Base-by-base conservation (phyloP, 1,140 invertebrate species). In the Drosophila sulfurigaster region DNA sequence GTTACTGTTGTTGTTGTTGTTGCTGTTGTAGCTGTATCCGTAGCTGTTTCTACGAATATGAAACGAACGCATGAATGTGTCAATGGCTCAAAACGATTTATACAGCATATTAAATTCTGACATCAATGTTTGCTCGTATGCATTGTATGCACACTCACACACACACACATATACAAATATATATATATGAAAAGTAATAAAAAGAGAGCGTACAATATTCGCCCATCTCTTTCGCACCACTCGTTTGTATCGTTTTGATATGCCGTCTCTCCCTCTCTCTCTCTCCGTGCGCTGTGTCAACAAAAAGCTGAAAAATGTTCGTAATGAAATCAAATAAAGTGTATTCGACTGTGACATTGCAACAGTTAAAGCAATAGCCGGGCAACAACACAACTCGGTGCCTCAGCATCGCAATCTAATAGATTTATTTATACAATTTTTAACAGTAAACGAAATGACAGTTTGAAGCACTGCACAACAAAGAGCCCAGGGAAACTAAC, bases 31-130 rank as follows among this genome's bases (percentile, higher is more conserved):
- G 46, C 62, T 65, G 35, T 64, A 49, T 65, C 57, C 59, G 59
- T 60, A 13, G 25, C 45, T 15, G 41, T 73, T 73, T 78, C 81
- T 85, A 81, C 81, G 75, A 81, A 88, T 79, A 63, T 73, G 75
- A 63, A 83, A 67, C 78, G 82, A 85, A 80, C 59, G 83, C 85
- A 83, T 88, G 85, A 88, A 88, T 89, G 85, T 90, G 85, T 89
- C 85, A 88, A 88, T 88, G 85, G 85, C 81, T 89, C 81, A 90
- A 88, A 89, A 85, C 85, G 85, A 89, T 89, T 89, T 90, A 89
- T 89, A 81, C 81, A 90, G 85, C 85, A 90, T 89, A 85, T 89
- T 89, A 90, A 89, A 89, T 89, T 89, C 81, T 89, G 85, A 89
- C 85, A 89, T 89, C 85, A 89, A 89, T 89, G 85, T 89, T 89